These are phyloP conservation scores for Propithecus perrieri DNA, from an alignment of 2,797 vertebrate species.

Conservation along the genomic window DNA sequence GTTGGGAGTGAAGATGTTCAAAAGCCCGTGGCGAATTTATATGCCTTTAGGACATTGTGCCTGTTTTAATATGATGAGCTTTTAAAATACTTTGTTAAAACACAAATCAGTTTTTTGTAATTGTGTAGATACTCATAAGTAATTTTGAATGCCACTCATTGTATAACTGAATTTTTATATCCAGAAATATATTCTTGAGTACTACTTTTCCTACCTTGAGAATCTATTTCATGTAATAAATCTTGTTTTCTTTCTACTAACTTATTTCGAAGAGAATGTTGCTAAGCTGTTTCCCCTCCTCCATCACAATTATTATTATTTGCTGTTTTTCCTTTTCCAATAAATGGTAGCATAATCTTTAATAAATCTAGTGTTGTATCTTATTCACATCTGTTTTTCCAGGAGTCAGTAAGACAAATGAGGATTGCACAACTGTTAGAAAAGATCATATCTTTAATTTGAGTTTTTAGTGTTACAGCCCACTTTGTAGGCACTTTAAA, in stretches of 20 bases:
- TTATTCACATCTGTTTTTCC: background rate
- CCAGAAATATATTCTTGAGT: slow-evolving; percentile 8
- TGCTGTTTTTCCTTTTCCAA: background rate
- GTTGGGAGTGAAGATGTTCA: background rate
- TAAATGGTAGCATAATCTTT: slow-evolving; percentile 56
- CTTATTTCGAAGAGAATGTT: slow-evolving; percentile 12
- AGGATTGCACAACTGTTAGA: background rate
- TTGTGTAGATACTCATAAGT: background rate
- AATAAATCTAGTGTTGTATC: background rate
- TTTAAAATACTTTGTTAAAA: slow-evolving; percentile 46
- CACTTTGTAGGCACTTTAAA: background rate
- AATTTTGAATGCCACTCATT: slow-evolving; percentile 49
- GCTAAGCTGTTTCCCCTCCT: background rate
- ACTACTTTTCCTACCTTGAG: slow-evolving; percentile 19
- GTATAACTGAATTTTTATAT: slow-evolving; percentile 50
- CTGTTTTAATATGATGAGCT: slow-evolving; percentile 9
- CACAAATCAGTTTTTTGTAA: slow-evolving; percentile 52
- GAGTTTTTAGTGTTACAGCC: background rate
- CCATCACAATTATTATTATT: background rate
- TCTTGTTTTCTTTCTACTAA: slow-evolving; percentile 18
- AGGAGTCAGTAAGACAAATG: background rate
- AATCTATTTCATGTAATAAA: slow-evolving; percentile 31
- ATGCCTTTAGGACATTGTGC: slow-evolving; percentile 3
- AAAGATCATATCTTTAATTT: background rate
- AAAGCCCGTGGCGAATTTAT: background rate